These are phyloP conservation scores for Clusia tigrina DNA, from an alignment of 2,888 invertebrate genomes.

Conservation along the genomic window DNA sequence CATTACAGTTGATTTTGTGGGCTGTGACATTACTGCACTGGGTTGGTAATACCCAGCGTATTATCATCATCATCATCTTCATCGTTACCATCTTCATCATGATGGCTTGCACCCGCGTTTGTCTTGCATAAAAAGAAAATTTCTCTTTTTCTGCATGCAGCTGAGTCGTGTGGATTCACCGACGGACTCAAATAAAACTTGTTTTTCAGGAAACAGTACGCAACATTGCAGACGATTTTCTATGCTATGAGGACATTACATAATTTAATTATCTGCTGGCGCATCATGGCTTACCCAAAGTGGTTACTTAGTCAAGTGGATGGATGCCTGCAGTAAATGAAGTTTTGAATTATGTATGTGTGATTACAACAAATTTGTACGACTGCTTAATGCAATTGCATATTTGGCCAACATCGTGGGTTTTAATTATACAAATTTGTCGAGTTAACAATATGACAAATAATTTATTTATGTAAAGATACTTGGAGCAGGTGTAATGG, in stretches of 20 bases:
- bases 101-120: neutral
- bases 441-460: slow-evolving; percentile 9
- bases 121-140: slow-evolving; percentile 8
- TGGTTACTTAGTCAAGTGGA: no score
- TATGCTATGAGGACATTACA: slow-evolving; percentile 7
- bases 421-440: no score
- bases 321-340: no score
- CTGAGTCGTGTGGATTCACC: neutral
- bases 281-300: neutral
- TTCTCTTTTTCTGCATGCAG: slow-evolving; percentile 1
- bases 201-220: slow-evolving; percentile 9
- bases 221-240: neutral
- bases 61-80: neutral
- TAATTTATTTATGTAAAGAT: no score
- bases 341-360: no score
- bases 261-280: neutral
- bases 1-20: no score
- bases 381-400: neutral
- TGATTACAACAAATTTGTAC: slow-evolving; percentile 1
- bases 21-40: no score
- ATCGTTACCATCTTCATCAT: neutral
- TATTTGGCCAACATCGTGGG: neutral
- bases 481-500: no score
- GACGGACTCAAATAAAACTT: neutral
- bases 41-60: neutral